Conservation (phyloP, 2,113 vertebrate genomes). For the Anolis sagrei region DNA sequence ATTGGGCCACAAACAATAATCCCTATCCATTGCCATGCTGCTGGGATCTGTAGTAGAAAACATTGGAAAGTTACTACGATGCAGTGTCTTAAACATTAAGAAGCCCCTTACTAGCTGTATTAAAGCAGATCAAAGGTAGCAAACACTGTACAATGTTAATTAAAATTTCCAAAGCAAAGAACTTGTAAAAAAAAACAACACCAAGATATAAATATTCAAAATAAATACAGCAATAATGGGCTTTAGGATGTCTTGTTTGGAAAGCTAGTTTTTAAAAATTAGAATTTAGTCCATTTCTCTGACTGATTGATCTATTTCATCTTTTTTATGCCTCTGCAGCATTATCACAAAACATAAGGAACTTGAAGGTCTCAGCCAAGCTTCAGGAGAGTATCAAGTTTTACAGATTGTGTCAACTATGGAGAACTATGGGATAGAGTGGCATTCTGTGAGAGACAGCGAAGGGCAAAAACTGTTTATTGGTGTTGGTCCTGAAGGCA, state of each 20-base stretch:
- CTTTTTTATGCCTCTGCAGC: constrained; percentile 70
- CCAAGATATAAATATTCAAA: background rate
- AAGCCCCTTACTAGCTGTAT: background rate
- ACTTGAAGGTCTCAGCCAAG: constrained; percentile 87
- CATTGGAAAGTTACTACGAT: too few relatives aligned
- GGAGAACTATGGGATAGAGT: constrained; percentile 96
- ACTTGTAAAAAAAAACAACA: background rate
- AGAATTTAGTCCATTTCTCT: background rate
- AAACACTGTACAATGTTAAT: background rate
- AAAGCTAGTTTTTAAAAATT: background rate
- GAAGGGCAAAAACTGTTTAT: constrained; percentile 89
- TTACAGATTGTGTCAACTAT: constrained; percentile 90
- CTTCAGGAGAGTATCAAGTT: constrained; percentile 92
- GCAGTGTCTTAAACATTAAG: background rate
- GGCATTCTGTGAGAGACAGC: constrained; percentile 92
- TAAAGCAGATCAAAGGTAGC: background rate
- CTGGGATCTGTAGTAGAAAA: background rate
- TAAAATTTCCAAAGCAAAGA: background rate
- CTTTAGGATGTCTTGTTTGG: background rate
- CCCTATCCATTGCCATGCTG: background rate
- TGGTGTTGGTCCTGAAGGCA: constrained; percentile 94
- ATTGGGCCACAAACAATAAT: background rate
- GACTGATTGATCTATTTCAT: constrained; percentile 29
- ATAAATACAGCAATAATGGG: background rate
- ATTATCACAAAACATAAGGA: constrained; percentile 90